Evolutionary conservation across 2,113 vertebrate species (phyloP).

Genomic region (Lamprologus tigripictilis): DNA sequence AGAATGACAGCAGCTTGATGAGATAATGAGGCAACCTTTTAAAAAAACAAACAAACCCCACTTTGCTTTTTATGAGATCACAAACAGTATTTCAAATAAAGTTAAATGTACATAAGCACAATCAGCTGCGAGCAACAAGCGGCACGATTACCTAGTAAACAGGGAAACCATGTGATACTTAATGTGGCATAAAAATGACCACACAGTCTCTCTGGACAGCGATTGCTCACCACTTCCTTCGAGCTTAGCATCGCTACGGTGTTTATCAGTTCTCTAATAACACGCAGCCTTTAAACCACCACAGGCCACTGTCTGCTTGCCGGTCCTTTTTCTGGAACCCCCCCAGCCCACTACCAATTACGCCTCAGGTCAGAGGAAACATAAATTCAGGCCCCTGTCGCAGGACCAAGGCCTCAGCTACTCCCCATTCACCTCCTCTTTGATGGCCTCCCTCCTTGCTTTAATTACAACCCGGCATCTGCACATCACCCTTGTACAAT

Average conservation of each 20-base stretch:
- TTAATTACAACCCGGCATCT: constrained; percentile 76
- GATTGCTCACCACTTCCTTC: neutral
- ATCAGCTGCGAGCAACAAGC: constrained; percentile 54
- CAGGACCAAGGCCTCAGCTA: constrained; percentile 72
- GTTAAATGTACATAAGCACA: constrained; percentile 59
- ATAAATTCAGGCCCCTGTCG: constrained; percentile 78
- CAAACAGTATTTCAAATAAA: constrained; percentile 58
- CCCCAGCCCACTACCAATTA: constrained; percentile 40
- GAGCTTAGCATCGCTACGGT: neutral
- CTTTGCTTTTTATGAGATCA: constrained; percentile 46
- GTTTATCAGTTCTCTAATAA: constrained; percentile 54
- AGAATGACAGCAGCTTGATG: constrained; percentile 53
- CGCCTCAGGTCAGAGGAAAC: constrained; percentile 75
- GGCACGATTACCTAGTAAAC: constrained; percentile 27
- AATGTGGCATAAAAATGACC: neutral
- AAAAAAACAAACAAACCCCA: neutral
- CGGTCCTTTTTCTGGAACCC: constrained; percentile 77
- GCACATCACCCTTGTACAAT: constrained; percentile 65
- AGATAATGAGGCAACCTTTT: constrained; percentile 55
- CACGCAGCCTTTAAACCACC: constrained; percentile 35
- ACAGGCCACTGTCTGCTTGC: constrained; percentile 41
- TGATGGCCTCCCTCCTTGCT: constrained; percentile 75
- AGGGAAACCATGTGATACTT: neutral
- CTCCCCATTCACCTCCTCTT: constrained; percentile 74
- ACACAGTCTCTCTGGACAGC: neutral